phyloP scores from a whole-genome alignment of 2,797 vertebrate species.

The Heliangelus exortis region DNA sequence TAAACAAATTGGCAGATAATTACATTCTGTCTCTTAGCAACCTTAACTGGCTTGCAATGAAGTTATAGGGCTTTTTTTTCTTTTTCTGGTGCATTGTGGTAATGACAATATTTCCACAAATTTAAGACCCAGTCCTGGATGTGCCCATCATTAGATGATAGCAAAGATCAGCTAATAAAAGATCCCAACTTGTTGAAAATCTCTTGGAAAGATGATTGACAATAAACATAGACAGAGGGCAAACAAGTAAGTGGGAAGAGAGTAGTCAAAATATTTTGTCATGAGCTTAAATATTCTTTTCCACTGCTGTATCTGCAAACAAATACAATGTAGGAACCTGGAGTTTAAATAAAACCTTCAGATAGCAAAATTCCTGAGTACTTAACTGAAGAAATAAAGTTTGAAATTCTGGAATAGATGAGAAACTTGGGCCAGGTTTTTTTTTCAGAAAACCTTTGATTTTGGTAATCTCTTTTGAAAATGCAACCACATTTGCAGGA shows the following conservation, averaged over 20 bases:
- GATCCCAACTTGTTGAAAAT: not conserved
- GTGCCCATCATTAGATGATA: not conserved
- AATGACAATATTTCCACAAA: constrained; percentile 12
- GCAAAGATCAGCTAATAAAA: not conserved
- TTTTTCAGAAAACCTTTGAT: not conserved
- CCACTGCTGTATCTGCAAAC: not conserved
- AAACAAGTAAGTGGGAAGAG: constrained; percentile 43
- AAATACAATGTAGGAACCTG: not conserved
- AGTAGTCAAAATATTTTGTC: constrained; percentile 48
- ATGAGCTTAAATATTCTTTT: constrained; percentile 9
- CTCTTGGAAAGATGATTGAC: constrained; percentile 9
- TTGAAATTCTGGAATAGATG: not conserved
- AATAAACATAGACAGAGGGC: constrained; percentile 8
- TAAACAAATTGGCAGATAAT: constrained; percentile 65
- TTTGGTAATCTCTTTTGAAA: not conserved
- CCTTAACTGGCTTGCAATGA: constrained; percentile 27
- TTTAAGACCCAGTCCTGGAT: not conserved
- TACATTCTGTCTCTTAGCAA: constrained; percentile 64
- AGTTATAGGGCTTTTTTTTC: not conserved
- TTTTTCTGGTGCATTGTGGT: not conserved
- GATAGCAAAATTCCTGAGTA: not conserved
- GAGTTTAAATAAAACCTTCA: not conserved
- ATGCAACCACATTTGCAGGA: not conserved
- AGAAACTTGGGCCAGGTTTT: not conserved
- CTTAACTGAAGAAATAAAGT: not conserved